Conservation (phyloP, 2,797 vertebrate genomes). For the Chloroceryle inda region DNA sequence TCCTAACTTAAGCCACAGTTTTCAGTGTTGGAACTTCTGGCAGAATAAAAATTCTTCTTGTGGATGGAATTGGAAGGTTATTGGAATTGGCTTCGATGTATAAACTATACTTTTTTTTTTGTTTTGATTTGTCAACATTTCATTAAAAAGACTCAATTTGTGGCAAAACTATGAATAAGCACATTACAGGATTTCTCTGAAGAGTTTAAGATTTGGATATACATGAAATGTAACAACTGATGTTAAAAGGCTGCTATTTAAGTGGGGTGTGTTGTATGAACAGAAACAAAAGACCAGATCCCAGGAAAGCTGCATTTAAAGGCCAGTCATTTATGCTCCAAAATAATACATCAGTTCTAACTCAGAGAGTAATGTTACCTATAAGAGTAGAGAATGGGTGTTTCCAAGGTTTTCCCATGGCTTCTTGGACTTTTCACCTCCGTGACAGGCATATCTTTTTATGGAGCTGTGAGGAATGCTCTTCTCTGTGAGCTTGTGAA, state of each 20-base stretch:
- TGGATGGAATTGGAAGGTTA: background rate
- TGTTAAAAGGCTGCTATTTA: background rate
- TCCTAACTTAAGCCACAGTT: background rate
- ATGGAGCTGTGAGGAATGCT: background rate
- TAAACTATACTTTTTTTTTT: background rate
- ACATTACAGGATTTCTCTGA: background rate
- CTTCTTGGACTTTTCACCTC: background rate
- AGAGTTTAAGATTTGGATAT: background rate
- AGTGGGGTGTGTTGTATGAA: background rate
- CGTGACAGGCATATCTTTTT: background rate
- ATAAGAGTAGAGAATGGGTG: background rate
- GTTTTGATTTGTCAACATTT: background rate
- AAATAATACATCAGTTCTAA: background rate
- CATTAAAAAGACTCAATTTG: background rate
- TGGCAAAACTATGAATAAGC: background rate
- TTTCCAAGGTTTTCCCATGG: background rate
- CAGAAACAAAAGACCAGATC: background rate
- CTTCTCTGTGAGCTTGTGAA: background rate
- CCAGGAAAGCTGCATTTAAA: background rate
- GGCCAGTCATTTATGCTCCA: background rate
- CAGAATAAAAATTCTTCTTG: background rate
- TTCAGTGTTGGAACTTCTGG: background rate
- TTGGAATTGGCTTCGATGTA: background rate
- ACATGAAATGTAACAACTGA: background rate
- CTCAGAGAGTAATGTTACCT: background rate